phyloP scores from a whole-genome alignment of 2,888 invertebrate genomes.

The Helobdella robusta region DNA sequence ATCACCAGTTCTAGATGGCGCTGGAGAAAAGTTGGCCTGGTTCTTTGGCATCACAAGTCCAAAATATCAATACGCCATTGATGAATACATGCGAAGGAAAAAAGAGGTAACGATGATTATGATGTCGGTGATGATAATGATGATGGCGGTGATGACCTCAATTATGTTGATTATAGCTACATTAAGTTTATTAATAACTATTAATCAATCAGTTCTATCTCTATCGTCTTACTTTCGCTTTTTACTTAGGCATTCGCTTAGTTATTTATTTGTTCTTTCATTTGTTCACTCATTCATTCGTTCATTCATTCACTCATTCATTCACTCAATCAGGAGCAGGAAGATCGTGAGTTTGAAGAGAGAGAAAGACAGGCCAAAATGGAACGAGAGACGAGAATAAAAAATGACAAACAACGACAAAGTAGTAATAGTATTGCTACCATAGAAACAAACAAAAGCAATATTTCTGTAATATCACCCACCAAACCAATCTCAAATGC shows the following conservation, averaged over 20 bases:
- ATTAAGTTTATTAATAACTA: background rate
- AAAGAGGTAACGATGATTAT: slow-evolving; percentile 52
- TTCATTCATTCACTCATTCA: too few relatives aligned
- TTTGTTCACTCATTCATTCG: too few relatives aligned
- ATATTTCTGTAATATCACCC: too few relatives aligned
- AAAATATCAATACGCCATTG: slow-evolving; percentile 76
- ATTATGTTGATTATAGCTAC: background rate
- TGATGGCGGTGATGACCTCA: background rate
- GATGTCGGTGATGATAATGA: background rate
- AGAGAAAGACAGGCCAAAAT: slow-evolving; percentile 24
- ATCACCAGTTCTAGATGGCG: slow-evolving; percentile 55
- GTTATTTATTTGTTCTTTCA: too few relatives aligned
- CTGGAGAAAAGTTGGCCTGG: slow-evolving; percentile 69
- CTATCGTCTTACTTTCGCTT: too few relatives aligned
- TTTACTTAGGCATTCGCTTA: too few relatives aligned
- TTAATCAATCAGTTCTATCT: too few relatives aligned
- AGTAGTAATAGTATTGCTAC: too few relatives aligned
- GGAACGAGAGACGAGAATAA: background rate
- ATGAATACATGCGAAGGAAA: slow-evolving; percentile 64
- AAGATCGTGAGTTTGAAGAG: slow-evolving; percentile 26
- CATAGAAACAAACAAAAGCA: too few relatives aligned
- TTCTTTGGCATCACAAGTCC: slow-evolving; percentile 79
- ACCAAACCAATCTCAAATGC: too few relatives aligned
- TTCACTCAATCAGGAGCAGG: slow-evolving; percentile 27
- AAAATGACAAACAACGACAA: too few relatives aligned